These are phyloP conservation scores for Zaprionus tsacasi DNA, from an alignment of 1,140 invertebrate genomes.

Conservation along the genomic window DNA sequence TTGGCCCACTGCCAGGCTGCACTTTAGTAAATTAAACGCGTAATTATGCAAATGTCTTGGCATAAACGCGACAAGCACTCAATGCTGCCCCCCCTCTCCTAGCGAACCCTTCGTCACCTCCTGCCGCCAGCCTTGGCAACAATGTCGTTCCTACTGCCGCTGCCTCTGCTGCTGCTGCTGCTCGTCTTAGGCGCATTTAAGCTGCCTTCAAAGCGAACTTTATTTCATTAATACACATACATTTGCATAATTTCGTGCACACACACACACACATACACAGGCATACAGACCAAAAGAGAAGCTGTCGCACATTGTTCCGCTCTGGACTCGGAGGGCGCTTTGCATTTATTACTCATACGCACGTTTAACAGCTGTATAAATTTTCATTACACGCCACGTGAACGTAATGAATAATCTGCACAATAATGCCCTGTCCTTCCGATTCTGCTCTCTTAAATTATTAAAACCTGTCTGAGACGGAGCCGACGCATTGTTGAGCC, in stretches of 20 bases:
- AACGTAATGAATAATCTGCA: slow-evolving; percentile 74
- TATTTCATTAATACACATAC: slow-evolving; percentile 77
- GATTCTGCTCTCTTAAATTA: slow-evolving; percentile 34
- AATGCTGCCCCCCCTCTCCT: slow-evolving; percentile 20
- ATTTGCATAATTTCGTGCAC: slow-evolving; percentile 72
- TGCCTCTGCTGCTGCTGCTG: not conserved
- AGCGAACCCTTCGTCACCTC: not conserved
- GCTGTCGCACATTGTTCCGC: slow-evolving; percentile 18
- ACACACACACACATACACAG: slow-evolving; percentile 12
- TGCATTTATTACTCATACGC: slow-evolving; percentile 81
- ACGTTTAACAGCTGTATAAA: slow-evolving; percentile 78
- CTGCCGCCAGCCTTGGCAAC: slow-evolving; percentile 19
- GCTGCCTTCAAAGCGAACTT: slow-evolving; percentile 74
- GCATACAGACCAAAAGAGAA: slow-evolving; percentile 10
- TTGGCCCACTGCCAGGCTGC: slow-evolving; percentile 33
- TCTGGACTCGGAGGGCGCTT: slow-evolving; percentile 28
- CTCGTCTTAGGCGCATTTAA: slow-evolving; percentile 55
- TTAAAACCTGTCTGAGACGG: slow-evolving; percentile 24
- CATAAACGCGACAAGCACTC: slow-evolving; percentile 76
- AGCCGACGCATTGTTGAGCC: slow-evolving; percentile 22
- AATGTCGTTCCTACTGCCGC: slow-evolving; percentile 20
- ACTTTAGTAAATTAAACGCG: slow-evolving; percentile 80
- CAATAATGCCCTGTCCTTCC: slow-evolving; percentile 60
- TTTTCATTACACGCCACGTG: slow-evolving; percentile 73
- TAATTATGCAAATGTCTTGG: slow-evolving; percentile 79